Percentiles rank a stretch among this genome's conserved stretches.
These are phyloP conservation scores for Euspilapteryx auroguttella DNA, from an alignment of 2,888 invertebrate genomes.

Conservation along the genomic window DNA sequence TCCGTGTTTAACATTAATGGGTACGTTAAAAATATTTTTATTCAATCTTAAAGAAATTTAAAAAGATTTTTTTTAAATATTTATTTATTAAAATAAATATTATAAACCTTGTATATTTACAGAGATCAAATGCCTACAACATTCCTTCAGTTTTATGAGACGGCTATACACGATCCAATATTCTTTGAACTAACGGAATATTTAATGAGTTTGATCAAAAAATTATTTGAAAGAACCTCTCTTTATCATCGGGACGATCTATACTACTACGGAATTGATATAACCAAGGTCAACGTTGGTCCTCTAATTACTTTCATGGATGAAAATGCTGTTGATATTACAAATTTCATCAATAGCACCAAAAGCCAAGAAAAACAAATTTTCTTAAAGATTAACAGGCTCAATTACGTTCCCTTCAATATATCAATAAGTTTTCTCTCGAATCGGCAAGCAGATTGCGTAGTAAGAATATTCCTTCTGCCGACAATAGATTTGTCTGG, in stretches of 20 bases:
- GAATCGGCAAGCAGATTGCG: background rate
- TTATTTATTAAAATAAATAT: background rate
- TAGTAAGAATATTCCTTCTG: constrained; percentile 3
- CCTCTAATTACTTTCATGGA: constrained; percentile 1
- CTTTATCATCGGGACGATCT: constrained; percentile 2
- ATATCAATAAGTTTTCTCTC: constrained; percentile 1
- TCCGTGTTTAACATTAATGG: background rate
- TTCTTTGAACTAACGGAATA: constrained; percentile 3
- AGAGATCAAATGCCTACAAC: background rate
- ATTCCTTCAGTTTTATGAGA: constrained; percentile 2
- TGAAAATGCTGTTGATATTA: constrained; percentile 1
- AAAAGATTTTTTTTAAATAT: background rate
- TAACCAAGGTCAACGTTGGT: constrained; percentile 1
- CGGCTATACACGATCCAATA: constrained; percentile 2
- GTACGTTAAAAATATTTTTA: too few species aligned
- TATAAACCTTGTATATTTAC: background rate
- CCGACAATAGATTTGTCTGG: background rate
- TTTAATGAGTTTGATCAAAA: constrained; percentile 1
- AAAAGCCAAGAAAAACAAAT: too few species aligned
- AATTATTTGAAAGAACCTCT: background rate
- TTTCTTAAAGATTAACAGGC: background rate
- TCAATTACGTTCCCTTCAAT: constrained; percentile 1
- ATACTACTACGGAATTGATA: constrained; percentile 3
- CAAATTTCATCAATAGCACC: too few species aligned
- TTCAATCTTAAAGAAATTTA: too few species aligned